Conservation (phyloP, 2,888 invertebrate genomes). For the Melanotus villosus region DNA sequence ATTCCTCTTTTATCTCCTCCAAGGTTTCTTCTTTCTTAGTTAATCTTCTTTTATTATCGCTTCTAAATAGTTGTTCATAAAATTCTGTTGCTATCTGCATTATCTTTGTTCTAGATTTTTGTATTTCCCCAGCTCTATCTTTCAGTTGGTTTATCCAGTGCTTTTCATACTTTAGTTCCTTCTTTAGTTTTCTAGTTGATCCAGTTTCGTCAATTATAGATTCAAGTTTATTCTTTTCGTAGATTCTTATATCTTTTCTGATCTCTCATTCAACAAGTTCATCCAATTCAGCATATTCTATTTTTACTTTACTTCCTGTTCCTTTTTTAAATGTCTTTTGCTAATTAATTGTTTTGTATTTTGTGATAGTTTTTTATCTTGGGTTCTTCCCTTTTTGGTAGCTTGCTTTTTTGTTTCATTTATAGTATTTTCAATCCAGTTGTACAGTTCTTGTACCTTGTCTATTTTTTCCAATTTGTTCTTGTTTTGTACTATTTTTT, state of each 20-base stretch:
- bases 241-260: conserved; percentile 7
- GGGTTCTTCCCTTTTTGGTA: not conserved
- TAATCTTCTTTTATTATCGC: not conserved
- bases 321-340: conserved; percentile 18
- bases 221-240: conserved; percentile 10
- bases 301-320: conserved; percentile 4
- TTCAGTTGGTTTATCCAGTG: conserved; percentile 16
- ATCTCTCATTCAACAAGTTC: too few species aligned
- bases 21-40: conserved; percentile 4
- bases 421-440: conserved; percentile 17
- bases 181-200: conserved; percentile 1
- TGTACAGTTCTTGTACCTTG: conserved; percentile 5
- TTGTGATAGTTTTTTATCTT: conserved; percentile 7
- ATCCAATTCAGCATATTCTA: too few species aligned
- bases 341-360: conserved; percentile 6
- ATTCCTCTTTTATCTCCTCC: conserved; percentile 12
- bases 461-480: conserved; percentile 11
- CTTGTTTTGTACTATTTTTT: conserved; percentile 15
- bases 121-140: conserved; percentile 14
- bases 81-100: conserved; percentile 14
- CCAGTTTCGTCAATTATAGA: conserved; percentile 11
- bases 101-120: conserved; percentile 17
- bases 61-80: not conserved
- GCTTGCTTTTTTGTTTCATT: conserved; percentile 20
- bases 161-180: conserved; percentile 1